phyloP scores from a whole-genome alignment of 2,113 vertebrate species.

The Ploceus nigricollis region DNA sequence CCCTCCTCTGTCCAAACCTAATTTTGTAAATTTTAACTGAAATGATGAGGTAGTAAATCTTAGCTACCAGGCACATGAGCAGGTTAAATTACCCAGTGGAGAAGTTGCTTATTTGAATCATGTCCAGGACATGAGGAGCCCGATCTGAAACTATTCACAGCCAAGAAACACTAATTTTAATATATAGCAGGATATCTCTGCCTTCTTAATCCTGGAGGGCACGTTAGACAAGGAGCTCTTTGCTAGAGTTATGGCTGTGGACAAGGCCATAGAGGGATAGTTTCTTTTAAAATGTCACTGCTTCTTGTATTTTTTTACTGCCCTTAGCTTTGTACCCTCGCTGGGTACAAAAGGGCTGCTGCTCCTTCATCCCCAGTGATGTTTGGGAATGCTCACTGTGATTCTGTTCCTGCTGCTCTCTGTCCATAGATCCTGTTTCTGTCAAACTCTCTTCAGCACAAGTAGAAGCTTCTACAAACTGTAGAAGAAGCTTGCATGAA shows the following conservation, averaged over 20 bases:
- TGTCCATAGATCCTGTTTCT: background rate
- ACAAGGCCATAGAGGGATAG: background rate
- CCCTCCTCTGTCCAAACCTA: background rate
- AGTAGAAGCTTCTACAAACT: background rate
- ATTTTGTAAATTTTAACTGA: conserved; percentile 3
- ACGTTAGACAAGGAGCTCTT: background rate
- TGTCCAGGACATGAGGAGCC: background rate
- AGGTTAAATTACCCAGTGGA: conserved; percentile 7
- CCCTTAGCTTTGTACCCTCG: background rate
- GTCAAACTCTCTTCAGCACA: background rate
- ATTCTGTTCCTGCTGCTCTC: background rate
- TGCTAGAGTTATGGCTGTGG: background rate
- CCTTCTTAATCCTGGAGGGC: background rate
- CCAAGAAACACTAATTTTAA: conserved; percentile 19
- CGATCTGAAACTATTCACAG: background rate
- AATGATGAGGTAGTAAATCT: conserved; percentile 3
- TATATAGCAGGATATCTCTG: background rate
- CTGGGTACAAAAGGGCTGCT: background rate
- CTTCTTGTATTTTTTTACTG: background rate
- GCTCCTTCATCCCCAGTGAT: background rate
- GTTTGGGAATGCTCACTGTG: background rate
- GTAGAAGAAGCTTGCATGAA: background rate
- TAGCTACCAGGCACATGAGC: background rate
- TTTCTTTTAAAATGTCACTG: background rate
- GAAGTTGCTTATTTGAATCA: conserved; percentile 25